Percentiles rank a stretch among this genome's conserved stretches.
phyloP scores from a whole-genome alignment of 2,797 vertebrate species.

The Thunnus albacares region DNA sequence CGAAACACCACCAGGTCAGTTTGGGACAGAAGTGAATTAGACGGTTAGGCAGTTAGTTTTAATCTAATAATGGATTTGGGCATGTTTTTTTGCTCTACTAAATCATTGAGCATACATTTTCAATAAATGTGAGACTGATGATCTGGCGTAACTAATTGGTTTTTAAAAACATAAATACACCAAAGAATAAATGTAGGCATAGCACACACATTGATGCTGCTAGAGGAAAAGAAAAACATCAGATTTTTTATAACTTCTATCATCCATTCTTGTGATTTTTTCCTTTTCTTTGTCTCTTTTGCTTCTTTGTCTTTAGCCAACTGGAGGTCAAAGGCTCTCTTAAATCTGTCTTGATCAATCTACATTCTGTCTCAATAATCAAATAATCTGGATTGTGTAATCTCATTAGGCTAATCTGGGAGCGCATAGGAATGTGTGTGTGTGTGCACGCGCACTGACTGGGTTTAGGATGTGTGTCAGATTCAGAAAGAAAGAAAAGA shows the following conservation, averaged over 20 bases:
- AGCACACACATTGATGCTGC: background rate
- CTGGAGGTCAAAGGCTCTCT: constrained; percentile 30
- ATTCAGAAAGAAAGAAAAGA: background rate
- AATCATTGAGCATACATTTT: background rate
- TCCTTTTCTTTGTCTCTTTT: constrained; percentile 1
- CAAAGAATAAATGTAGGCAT: background rate
- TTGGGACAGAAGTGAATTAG: constrained; percentile 8
- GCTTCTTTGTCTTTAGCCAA: constrained; percentile 15
- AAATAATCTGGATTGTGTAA: constrained; percentile 78
- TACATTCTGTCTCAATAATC: constrained; percentile 65
- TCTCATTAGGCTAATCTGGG: constrained; percentile 77
- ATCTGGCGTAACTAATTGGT: background rate
- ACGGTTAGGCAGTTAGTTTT: background rate
- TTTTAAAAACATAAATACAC: background rate
- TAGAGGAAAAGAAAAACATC: background rate
- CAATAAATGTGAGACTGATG: fast-evolving
- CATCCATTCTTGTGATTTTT: background rate
- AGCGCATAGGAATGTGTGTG: constrained; percentile 29
- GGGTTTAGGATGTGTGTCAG: constrained; percentile 3
- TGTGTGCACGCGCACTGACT: background rate
- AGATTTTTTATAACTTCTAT: background rate
- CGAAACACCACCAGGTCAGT: background rate
- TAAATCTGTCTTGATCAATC: constrained; percentile 56
- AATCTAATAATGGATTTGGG: background rate
- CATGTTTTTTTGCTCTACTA: background rate